Evolutionary conservation across 2,113 vertebrate species (phyloP).

Genomic region (Drymodes brunneopygia): DNA sequence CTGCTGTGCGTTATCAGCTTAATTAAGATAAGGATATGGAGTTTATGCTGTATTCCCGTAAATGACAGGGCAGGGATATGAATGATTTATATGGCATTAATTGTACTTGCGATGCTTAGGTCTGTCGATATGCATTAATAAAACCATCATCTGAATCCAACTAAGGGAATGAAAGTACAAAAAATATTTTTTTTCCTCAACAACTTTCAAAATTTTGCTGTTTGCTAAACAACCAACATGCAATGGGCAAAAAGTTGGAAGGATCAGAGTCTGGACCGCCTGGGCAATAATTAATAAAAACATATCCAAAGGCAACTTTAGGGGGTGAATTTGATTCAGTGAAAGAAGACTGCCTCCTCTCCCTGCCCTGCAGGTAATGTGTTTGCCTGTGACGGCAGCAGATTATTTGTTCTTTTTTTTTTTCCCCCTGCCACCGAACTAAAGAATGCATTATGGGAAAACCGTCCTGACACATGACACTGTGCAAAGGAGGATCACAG

Average conservation of each 20-base stretch:
- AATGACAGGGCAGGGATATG: background rate
- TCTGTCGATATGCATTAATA: background rate
- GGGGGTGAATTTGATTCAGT: background rate
- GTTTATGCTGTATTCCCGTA: background rate
- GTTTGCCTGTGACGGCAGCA: conserved; percentile 71
- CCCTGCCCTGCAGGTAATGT: conserved; percentile 70
- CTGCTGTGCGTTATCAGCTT: background rate
- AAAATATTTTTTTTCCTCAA: background rate
- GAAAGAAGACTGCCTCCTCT: conserved; percentile 28
- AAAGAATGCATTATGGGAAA: conserved; percentile 86
- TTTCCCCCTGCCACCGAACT: conserved; percentile 70
- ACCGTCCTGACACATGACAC: conserved; percentile 80
- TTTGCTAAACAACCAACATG: background rate
- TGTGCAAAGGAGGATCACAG: conserved; percentile 82
- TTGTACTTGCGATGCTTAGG: background rate
- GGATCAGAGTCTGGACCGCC: background rate
- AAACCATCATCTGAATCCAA: background rate
- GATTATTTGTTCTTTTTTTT: conserved; percentile 75
- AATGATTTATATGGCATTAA: conserved; percentile 24
- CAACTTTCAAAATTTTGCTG: background rate
- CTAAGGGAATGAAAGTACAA: background rate
- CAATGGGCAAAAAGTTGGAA: background rate
- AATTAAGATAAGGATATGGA: conserved; percentile 23
- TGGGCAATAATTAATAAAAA: background rate
- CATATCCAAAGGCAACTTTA: background rate